Percentiles rank a stretch among this genome's conserved stretches.
These are phyloP conservation scores for Platyscapa corneri DNA, from an alignment of 1,140 invertebrate genomes.

Conservation along the genomic window DNA sequence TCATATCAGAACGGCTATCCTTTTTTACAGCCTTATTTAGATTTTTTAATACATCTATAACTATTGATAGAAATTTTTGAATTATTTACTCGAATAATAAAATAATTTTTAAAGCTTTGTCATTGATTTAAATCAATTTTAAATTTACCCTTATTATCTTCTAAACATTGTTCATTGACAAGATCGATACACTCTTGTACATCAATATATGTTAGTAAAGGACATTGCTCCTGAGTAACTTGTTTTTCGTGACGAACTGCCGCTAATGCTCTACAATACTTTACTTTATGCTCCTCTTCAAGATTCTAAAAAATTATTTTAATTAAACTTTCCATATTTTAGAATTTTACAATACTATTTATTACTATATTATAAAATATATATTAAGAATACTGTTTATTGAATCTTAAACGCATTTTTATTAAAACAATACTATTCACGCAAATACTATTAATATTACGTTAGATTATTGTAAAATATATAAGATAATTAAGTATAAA, in stretches of 20 bases:
- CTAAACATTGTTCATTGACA: conserved; percentile 78
- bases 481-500: no score
- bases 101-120: background rate
- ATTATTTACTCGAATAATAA: conserved; percentile 22
- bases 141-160: conserved; percentile 77
- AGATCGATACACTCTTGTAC: conserved; percentile 82
- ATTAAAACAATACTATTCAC: background rate
- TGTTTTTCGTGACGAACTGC: conserved; percentile 76
- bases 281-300: conserved; percentile 74
- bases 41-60: conserved; percentile 72
- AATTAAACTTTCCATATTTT: background rate
- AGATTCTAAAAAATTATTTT: conserved; percentile 64
- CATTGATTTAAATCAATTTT: background rate
- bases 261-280: conserved; percentile 77
- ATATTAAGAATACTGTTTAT: no score
- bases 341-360: no score
- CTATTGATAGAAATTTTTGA: conserved; percentile 65
- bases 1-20: conserved; percentile 74
- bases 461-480: no score
- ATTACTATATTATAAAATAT: no score
- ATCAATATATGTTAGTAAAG: conserved; percentile 81
- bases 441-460: no score
- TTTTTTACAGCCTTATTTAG: conserved; percentile 78
- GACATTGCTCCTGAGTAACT: conserved; percentile 74
- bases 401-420: background rate